Percentiles rank a stretch among this genome's conserved stretches.
Evolutionary conservation across 2,797 vertebrate species (phyloP).

Genomic region (Cuniculus paca): DNA sequence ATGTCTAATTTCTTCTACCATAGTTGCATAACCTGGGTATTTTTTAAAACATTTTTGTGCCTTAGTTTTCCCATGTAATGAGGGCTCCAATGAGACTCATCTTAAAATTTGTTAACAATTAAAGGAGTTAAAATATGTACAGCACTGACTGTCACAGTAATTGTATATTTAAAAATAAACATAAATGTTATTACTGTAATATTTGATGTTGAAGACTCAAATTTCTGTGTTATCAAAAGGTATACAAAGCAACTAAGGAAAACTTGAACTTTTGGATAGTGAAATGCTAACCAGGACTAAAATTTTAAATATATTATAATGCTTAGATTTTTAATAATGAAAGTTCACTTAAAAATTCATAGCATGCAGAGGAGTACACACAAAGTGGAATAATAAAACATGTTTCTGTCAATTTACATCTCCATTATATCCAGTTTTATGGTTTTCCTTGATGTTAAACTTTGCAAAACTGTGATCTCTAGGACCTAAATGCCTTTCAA

Average conservation of each 20-base stretch:
- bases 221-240: conserved; percentile 36
- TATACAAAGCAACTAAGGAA: conserved; percentile 21
- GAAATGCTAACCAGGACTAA: conserved; percentile 43
- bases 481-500: conserved; percentile 20
- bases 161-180: neutral
- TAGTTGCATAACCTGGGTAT: neutral
- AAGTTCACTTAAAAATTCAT: conserved; percentile 39
- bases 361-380: conserved; percentile 8
- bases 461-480: conserved; percentile 6
- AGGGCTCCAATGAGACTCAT: neutral
- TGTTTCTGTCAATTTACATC: conserved; percentile 9
- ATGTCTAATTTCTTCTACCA: neutral
- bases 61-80: conserved; percentile 7
- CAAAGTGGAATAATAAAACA: conserved; percentile 27
- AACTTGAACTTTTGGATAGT: conserved; percentile 26
- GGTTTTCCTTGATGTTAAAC: conserved; percentile 57
- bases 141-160: neutral
- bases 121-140: conserved; percentile 28
- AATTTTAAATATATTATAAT: conserved; percentile 51
- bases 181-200: neutral
- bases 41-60: conserved; percentile 34
- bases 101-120: neutral
- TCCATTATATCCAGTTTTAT: conserved; percentile 23
- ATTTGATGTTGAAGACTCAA: conserved; percentile 11
- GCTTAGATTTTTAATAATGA: conserved; percentile 59